Evolutionary conservation across 2,888 invertebrate genomes (phyloP).

Genomic region (Phengaris alcon): DNA sequence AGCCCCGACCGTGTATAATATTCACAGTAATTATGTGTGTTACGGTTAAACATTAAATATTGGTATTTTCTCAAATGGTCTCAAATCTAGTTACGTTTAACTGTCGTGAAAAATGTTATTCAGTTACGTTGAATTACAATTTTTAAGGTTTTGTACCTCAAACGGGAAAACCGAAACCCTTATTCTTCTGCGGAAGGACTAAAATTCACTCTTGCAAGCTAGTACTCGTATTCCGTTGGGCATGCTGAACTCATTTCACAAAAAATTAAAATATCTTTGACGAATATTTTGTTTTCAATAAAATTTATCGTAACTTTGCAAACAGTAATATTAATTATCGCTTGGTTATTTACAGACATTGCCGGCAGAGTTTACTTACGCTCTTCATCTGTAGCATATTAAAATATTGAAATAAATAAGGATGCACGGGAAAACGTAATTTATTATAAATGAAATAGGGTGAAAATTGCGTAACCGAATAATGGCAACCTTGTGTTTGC

Average conservation of each 20-base stretch:
- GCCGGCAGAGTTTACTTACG: neutral
- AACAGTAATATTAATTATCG: neutral
- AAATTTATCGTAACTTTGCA: neutral
- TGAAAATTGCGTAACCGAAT: slow-evolving; percentile 17
- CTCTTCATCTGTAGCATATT: slow-evolving; percentile 19
- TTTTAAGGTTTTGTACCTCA: no score
- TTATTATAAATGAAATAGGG: slow-evolving; percentile 10
- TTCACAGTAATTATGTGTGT: slow-evolving; percentile 1
- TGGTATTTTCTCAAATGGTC: neutral
- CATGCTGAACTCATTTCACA: no score
- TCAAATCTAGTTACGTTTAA: no score
- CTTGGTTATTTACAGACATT: slow-evolving; percentile 1
- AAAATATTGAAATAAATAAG: slow-evolving; percentile 9
- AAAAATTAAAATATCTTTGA: neutral
- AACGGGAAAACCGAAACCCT: no score
- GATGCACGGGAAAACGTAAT: neutral
- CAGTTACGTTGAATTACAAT: no score
- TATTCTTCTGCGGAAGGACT: no score
- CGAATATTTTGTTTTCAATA: neutral
- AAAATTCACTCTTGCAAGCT: no score
- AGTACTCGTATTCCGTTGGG: no score
- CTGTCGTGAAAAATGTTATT: no score
- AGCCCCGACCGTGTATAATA: neutral
- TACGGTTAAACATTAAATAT: neutral
- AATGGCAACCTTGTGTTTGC: slow-evolving; percentile 20